A percentile compares a stretch with the other conserved stretches of the same genome.
phyloP scores from a whole-genome alignment of 23 tunicate species.

The Oikopleura dioica region DNA sequence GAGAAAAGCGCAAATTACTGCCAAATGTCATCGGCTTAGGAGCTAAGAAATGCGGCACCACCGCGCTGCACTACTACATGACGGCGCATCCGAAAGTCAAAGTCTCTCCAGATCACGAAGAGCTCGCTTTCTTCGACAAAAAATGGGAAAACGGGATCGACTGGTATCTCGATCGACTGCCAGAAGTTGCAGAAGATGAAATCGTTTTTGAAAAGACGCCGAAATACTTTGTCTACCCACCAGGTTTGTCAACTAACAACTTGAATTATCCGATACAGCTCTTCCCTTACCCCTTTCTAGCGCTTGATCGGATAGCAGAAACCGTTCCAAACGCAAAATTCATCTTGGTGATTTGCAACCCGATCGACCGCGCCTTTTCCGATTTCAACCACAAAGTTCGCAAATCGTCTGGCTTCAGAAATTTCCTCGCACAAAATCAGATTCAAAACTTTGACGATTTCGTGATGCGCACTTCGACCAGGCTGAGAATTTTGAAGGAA shows the following conservation, averaged over 20 bases:
- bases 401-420: neutral
- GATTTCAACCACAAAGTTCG: neutral
- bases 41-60: conserved; percentile 2
- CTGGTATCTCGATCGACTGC: neutral
- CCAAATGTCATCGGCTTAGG: conserved; percentile 12
- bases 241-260: too few species aligned
- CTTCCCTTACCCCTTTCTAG: too few species aligned
- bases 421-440: neutral
- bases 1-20: neutral
- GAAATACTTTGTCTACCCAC: conserved; percentile 9
- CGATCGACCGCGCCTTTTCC: neutral
- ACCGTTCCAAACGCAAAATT: neutral
- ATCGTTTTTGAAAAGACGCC: conserved; percentile 12
- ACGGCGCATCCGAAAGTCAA: conserved; percentile 12
- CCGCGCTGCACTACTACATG: neutral
- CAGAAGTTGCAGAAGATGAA: conserved; percentile 6
- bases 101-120: conserved; percentile 8
- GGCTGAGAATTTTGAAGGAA: neutral
- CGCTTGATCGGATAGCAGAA: neutral
- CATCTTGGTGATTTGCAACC: neutral
- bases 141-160: conserved; percentile 7
- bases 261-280: too few species aligned
- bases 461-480: neutral
- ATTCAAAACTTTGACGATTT: neutral
- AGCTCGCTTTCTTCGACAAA: neutral